phyloP scores from a whole-genome alignment of 2,113 vertebrate genomes.

The Lophotis ruficrista region DNA sequence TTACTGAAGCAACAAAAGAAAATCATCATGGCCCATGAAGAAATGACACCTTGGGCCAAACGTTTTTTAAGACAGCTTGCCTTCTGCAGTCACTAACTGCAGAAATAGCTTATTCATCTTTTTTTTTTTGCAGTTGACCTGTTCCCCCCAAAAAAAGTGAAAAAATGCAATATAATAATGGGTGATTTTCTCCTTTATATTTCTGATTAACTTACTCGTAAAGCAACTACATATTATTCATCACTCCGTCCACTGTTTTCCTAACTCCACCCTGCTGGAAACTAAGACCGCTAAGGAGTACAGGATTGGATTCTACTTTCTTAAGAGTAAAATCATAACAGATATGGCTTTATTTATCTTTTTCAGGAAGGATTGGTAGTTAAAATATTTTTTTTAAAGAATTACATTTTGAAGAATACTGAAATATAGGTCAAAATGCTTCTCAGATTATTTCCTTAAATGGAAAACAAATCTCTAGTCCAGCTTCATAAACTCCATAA shows the following conservation, averaged over 20 bases:
- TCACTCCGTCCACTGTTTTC: neutral
- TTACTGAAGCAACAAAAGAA: neutral
- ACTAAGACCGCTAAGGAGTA: neutral
- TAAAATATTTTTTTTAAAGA: constrained; percentile 32
- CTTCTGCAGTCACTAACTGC: neutral
- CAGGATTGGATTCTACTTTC: neutral
- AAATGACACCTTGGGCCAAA: neutral
- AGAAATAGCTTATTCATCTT: neutral
- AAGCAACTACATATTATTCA: neutral
- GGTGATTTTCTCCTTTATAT: neutral
- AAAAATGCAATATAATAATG: neutral
- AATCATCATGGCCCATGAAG: neutral
- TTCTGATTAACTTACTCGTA: neutral
- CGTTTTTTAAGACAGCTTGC: neutral
- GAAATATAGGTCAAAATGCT: constrained; percentile 33
- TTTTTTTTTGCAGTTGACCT: neutral
- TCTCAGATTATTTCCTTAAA: constrained; percentile 49
- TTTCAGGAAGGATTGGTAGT: neutral
- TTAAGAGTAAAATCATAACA: neutral
- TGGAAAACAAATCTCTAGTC: constrained; percentile 25
- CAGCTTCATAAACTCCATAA: constrained; percentile 34
- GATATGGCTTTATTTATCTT: neutral
- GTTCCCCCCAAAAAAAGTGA: neutral
- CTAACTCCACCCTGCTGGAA: neutral
- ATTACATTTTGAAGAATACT: constrained; percentile 28